Base-by-base conservation (phyloP, 2,113 vertebrate genomes). In the Upupa epops region DNA sequence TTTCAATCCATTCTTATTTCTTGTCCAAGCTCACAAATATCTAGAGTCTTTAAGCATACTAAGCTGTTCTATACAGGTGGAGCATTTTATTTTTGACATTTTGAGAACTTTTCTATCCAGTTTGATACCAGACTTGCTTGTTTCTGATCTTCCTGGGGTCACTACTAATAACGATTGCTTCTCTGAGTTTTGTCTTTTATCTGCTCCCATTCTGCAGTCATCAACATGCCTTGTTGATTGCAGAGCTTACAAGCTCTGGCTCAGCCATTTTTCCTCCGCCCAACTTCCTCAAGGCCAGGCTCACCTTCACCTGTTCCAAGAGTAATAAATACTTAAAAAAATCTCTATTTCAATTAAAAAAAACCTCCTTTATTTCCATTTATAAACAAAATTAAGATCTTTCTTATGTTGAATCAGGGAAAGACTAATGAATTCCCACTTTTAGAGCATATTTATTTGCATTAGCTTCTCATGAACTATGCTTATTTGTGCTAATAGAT, bases 331-430 rank as follows among this genome's bases (percentile, higher is more conserved):
- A 31, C 2, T 64, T 71, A 8, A 18, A 45, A 29, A 49, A 20
- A 3, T 1, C 29, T 2, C 0, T 0, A 19, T 51, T 94, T 84
- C 4, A 4, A 28, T 80, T 12, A 34, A 1, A 42, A 42, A 42
- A 42, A 42, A 42, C 1, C 20, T 3, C 4, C 11, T 89, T n/a
- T 37, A 5, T 25, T 51, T 72, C 8, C 3, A 42, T 26, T 51
- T 64, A 20, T 32, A 32, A 61, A 54, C n/a, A n/a, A n/a, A n/a
- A n/a, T n/a, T n/a, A n/a, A n/a, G n/a, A n/a, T n/a, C n/a, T n/a
- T 86, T 82, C 46, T 73, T 29, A 55, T 59, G 3, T 15, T 66
- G 51, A 73, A 61, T 59, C 0, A 59, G 13, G 13, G 17, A 55
- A 37, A 65, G 17, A 59, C 58, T 81, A 65, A 66, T 1, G 1